Percentiles rank a stretch among this genome's conserved stretches.
These are phyloP conservation scores for Zeuzera pyrina DNA, from an alignment of 2,888 invertebrate genomes.

Conservation along the genomic window DNA sequence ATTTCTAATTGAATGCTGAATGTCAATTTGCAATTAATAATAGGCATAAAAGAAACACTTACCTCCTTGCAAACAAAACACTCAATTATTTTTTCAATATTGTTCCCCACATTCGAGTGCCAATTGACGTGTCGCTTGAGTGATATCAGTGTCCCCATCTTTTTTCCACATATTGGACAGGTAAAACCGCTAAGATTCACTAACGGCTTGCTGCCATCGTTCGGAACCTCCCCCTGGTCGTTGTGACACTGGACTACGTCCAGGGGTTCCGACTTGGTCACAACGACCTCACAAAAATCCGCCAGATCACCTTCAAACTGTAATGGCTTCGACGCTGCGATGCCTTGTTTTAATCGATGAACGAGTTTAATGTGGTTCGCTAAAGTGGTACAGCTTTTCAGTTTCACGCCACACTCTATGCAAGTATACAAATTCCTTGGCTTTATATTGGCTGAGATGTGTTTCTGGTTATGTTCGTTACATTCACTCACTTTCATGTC, in stretches of 20 bases:
- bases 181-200: conserved; percentile 51
- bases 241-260: conserved; percentile 63
- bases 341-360: conserved; percentile 41
- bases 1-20: not conserved
- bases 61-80: conserved; percentile 65
- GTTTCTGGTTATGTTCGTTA: conserved; percentile 59
- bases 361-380: conserved; percentile 60
- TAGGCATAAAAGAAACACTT: conserved; percentile 10
- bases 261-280: conserved; percentile 69
- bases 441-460: conserved; percentile 48
- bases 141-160: conserved; percentile 53
- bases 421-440: conserved; percentile 63
- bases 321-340: conserved; percentile 21
- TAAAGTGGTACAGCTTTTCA: conserved; percentile 52
- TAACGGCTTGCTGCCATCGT: conserved; percentile 18
- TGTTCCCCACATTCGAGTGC: conserved; percentile 56
- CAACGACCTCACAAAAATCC: conserved; percentile 74
- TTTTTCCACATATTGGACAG: conserved; percentile 59
- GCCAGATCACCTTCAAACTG: conserved; percentile 36
- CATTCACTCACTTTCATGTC: conserved; percentile 58
- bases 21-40: not conserved
- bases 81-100: conserved; percentile 44
- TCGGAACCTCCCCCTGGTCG: conserved; percentile 56
- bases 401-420: conserved; percentile 47
- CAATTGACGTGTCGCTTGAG: conserved; percentile 62